A percentile compares a stretch with the other conserved stretches of the same genome.
Evolutionary conservation across 2,113 vertebrate genomes (phyloP).

Genomic region (Aleadryas rufinucha): DNA sequence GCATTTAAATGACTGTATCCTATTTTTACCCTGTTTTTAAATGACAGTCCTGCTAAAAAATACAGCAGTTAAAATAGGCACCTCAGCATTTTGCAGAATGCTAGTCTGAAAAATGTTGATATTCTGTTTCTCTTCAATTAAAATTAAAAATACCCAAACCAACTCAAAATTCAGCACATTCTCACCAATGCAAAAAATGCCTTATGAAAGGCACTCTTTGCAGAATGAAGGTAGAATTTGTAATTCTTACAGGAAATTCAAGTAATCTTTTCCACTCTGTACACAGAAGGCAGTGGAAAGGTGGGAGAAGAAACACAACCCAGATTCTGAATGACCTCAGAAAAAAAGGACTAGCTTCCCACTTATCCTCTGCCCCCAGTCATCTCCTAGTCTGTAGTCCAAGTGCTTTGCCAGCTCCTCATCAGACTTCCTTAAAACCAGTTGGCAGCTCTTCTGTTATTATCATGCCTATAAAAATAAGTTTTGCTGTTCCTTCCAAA

Average conservation of each 20-base stretch:
- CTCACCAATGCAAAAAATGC: background rate
- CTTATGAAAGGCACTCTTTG: background rate
- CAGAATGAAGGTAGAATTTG: background rate
- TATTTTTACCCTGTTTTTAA: background rate
- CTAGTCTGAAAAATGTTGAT: background rate
- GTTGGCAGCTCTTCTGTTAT: background rate
- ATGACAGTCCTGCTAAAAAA: background rate
- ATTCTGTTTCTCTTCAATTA: background rate
- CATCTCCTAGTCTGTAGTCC: background rate
- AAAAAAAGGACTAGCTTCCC: background rate
- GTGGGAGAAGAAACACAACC: background rate
- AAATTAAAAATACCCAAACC: background rate
- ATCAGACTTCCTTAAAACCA: background rate
- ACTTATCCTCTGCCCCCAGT: background rate
- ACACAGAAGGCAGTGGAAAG: background rate
- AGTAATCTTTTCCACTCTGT: background rate
- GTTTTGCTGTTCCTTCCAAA: background rate
- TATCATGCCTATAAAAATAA: background rate
- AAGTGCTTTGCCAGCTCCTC: background rate
- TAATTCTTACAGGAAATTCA: conserved; percentile 2
- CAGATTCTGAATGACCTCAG: background rate
- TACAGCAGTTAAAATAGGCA: background rate
- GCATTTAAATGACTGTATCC: background rate
- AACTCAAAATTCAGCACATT: background rate
- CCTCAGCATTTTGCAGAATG: background rate